Conservation (phyloP, 2,797 vertebrate species). For the Megaceryle alcyon region DNA sequence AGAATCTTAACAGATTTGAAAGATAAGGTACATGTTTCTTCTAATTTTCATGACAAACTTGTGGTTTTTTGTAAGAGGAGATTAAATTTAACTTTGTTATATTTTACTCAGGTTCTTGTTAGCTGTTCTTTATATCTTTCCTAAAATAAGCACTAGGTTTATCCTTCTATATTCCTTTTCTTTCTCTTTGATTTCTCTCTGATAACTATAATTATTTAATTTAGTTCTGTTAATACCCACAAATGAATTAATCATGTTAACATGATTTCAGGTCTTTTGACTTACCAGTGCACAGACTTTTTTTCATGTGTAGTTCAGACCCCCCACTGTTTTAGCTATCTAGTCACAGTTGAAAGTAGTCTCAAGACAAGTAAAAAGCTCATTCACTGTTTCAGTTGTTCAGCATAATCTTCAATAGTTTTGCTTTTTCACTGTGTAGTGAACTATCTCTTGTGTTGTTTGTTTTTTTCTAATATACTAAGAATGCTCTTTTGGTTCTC, state of each 20-base stretch:
- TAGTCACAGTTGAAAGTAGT: not conserved
- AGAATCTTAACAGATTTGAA: not conserved
- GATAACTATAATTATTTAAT: not conserved
- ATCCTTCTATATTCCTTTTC: not conserved
- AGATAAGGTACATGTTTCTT: not conserved
- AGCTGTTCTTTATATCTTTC: not conserved
- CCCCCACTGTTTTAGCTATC: not conserved
- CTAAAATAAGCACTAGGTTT: not conserved
- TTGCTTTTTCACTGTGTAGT: not conserved
- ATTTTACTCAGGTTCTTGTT: not conserved
- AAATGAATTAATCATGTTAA: not conserved
- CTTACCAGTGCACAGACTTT: not conserved
- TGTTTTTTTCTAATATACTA: not conserved
- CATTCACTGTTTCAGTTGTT: not conserved
- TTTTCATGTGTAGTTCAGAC: not conserved
- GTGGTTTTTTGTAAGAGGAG: not conserved
- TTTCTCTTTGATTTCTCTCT: not conserved
- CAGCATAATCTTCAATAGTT: not conserved
- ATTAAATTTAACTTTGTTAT: not conserved
- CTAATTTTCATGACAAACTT: not conserved
- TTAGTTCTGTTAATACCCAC: not conserved
- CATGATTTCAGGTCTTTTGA: not conserved
- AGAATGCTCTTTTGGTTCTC: not conserved
- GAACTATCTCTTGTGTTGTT: not conserved
- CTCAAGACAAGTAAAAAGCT: not conserved